Evolutionary conservation across 2,888 invertebrate species (phyloP), one percentile per base, ranked within the genome.

Genomic region (Andrena trimmerana): DNA sequence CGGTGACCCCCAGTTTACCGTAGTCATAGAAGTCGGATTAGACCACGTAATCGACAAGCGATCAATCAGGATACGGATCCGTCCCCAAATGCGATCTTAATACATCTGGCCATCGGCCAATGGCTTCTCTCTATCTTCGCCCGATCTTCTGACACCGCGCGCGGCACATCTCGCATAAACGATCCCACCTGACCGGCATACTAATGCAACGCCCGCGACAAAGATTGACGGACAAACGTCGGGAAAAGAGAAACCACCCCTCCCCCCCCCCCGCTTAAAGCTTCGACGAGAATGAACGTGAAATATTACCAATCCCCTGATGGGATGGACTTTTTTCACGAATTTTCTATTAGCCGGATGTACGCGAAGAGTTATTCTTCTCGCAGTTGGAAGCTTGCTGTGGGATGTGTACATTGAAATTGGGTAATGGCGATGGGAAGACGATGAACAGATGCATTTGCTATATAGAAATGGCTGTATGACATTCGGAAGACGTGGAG

Each of bases 51-150:
- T 90, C 86, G 88, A 86, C 81, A 57, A 83, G 66, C 89, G 85
- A 90, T 90, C 90, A 85, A 84, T 90, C 90, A 90, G 83, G 82
- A 83, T 78, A 82, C 66, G 85, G 71, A 83, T 76, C 74, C 78
- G 79, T 78, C 65, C 81, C 81, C 83, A 87, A 89, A 90, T 84
- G 69, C 85, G 86, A 90, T 88, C 89, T 89, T 90, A 90, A 90
- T 90, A 87, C 86, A 86, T 67, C 85, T 81, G 84, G 86, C 81
- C 76, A 82, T 67, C 76, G 76, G 71, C 85, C 90, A 85, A 90
- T 86, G 54, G 74, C 76, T 79, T 79, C 69, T 65, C 81, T 68
- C 77, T 84, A 77, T 81, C 84, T 80, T 76, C 66, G 57, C 54
- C 13, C 67, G 66, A 81, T 79, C 80, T 81, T 60, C 50, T 66